These are phyloP conservation scores for Rotaria socialis DNA, from an alignment of 2,888 invertebrate genomes.

Conservation along the genomic window DNA sequence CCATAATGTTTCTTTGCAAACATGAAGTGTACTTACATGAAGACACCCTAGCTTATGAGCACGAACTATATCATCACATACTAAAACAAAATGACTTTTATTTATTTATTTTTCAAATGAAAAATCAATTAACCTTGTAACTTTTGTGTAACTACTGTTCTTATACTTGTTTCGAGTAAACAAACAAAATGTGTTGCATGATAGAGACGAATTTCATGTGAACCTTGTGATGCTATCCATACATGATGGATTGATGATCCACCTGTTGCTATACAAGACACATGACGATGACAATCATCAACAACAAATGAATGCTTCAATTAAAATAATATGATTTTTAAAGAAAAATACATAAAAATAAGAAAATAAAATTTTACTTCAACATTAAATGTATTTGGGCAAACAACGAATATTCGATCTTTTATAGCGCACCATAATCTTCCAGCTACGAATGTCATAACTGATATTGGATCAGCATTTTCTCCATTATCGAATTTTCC, in stretches of 20 bases:
- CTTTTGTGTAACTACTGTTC: conserved; percentile 87
- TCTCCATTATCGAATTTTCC: conserved; percentile 50
- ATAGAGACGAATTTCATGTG: conserved; percentile 78
- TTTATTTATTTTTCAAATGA: not conserved
- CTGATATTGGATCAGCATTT: conserved; percentile 67
- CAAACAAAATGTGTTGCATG: conserved; percentile 73
- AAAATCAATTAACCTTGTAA: conserved; percentile 70
- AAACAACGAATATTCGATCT: conserved; percentile 76
- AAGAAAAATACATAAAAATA: no score
- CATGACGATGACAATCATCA: conserved; percentile 49
- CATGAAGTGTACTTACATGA: conserved; percentile 81
- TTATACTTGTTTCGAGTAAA: conserved; percentile 79
- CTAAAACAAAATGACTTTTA: conserved; percentile 60
- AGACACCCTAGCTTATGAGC: conserved; percentile 96
- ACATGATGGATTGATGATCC: conserved; percentile 73
- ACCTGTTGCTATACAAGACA: conserved; percentile 67
- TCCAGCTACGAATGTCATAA: conserved; percentile 76
- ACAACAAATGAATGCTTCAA: conserved; percentile 39
- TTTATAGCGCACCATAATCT: conserved; percentile 86
- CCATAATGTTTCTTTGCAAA: conserved; percentile 88
- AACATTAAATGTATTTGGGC: conserved; percentile 66
- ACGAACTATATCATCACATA: conserved; percentile 92
- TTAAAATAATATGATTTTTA: no score
- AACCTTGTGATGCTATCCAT: conserved; percentile 84
- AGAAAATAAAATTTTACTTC: conserved; percentile 57